phyloP scores from a whole-genome alignment of 2,888 invertebrate genomes.

The Lasioglossum oenotherae region DNA sequence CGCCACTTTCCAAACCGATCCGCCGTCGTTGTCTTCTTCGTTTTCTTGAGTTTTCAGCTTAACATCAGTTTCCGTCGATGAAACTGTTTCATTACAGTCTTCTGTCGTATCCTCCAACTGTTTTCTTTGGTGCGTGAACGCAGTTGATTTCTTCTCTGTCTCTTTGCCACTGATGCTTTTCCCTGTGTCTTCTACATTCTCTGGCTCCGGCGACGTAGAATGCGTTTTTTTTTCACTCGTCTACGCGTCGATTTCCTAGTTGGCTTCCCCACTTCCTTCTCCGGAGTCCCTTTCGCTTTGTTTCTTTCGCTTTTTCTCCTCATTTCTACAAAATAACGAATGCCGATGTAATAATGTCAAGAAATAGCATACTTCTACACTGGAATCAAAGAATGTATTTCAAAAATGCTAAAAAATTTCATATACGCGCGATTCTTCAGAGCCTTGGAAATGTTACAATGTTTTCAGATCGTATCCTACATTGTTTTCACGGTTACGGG shows the following conservation, averaged over 20 bases:
- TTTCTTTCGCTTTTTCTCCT: constrained; percentile 91
- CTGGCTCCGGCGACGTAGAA: constrained; percentile 85
- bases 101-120: constrained; percentile 62
- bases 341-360: neutral
- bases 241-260: constrained; percentile 86
- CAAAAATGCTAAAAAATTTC: neutral
- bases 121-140: constrained; percentile 61
- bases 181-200: constrained; percentile 83
- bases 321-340: constrained; percentile 85
- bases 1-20: constrained; percentile 85
- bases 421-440: neutral
- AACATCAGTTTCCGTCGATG: constrained; percentile 60
- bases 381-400: neutral
- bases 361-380: neutral
- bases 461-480: neutral
- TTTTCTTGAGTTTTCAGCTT: constrained; percentile 67
- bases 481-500: neutral
- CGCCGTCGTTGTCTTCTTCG: constrained; percentile 78
- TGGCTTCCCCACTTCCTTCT: constrained; percentile 87
- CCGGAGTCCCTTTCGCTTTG: constrained; percentile 88
- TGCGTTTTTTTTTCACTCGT: constrained; percentile 86
- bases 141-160: constrained; percentile 63
- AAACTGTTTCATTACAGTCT: constrained; percentile 60
- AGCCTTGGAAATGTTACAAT: neutral
- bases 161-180: constrained; percentile 66